Base-by-base conservation (phyloP, 1,140 invertebrate genomes). In the Leptopilina clavipes region DNA sequence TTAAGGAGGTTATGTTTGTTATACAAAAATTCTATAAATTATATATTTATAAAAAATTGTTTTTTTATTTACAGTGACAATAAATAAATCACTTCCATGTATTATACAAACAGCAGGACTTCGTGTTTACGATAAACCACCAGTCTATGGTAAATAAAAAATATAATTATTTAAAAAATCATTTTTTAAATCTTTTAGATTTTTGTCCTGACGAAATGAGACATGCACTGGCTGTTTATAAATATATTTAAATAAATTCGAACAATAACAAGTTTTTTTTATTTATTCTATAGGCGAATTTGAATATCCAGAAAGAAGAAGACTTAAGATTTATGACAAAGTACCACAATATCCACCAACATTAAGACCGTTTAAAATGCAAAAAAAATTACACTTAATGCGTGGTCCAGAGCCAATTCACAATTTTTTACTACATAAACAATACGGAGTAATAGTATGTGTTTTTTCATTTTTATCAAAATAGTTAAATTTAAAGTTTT, bases 371-470 rank as follows among this genome's bases (percentile, higher is more conserved):
- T 95, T 94, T 11, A 97, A 96, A 91, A 96, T 97, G 94, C 93
- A 94, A 77, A 98, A 96, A 85, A 92, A 92, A 65, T 88, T 97
- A 0, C 91, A 92, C 31, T 93, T 95, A 31, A 97, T 98, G 94
- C 92, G 97, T 86, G 98, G 98, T 0, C 97, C 96, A 8, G 98
- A 99, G 91, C 48, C 86, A 19, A 83, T 97, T 65, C 96, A 98
- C 81, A 98, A 96, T 86, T 92, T 92, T 65, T 90, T 99, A 3
- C 91, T 96, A 71, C 94, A 98, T 83, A 94, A 95, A 82, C 97
- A 99, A 82, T 99, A 94, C 93, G 98, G 96, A 37, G 95, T 99
- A 80, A 91, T 97, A 86, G 96, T 97, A 93, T 91, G 92, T 91
- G 31, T n/a, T 31, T 79, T 80, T 77, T 70, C 71, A 73, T 65